Evolutionary conservation across 2,797 vertebrate genomes (phyloP).

Genomic region (Pseudochirops cupreus): DNA sequence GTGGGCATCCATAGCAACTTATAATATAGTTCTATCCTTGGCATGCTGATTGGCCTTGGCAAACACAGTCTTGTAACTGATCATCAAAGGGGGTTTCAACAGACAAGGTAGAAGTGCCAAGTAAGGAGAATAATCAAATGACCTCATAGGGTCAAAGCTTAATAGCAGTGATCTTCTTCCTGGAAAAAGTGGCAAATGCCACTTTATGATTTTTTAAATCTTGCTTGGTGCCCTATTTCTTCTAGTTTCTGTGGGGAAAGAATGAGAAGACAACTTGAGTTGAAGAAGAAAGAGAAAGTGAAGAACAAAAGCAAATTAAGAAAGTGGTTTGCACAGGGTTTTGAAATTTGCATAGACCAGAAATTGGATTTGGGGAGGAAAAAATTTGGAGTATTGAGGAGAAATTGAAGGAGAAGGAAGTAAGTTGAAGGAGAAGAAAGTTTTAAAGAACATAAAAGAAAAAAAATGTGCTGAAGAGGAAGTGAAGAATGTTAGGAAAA

Average conservation of each 20-base stretch:
- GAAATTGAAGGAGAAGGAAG: not conserved
- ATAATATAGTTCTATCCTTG: slow-evolving; percentile 24
- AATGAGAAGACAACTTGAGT: not conserved
- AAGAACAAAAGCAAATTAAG: not conserved
- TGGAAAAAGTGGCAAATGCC: not conserved
- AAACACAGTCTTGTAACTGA: slow-evolving; percentile 26
- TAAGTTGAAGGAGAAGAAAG: not conserved
- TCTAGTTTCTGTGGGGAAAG: not conserved
- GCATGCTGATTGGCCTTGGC: slow-evolving; percentile 22
- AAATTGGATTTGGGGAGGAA: not conserved
- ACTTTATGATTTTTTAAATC: not conserved
- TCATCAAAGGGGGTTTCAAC: slow-evolving; percentile 37
- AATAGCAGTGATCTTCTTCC: not conserved
- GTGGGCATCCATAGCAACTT: not conserved
- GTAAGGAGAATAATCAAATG: not conserved
- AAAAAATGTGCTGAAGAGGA: not conserved
- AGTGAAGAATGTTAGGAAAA: not conserved
- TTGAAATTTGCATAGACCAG: not conserved
- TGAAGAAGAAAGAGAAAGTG: not conserved
- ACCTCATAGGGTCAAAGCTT: not conserved
- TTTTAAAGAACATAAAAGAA: not conserved
- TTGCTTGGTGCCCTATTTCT: not conserved
- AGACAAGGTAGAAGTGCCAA: slow-evolving; percentile 17
- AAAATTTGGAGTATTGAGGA: not conserved
- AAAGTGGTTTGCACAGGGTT: not conserved